phyloP scores from a whole-genome alignment of 2,797 vertebrate species.

The Sebastes cheni region DNA sequence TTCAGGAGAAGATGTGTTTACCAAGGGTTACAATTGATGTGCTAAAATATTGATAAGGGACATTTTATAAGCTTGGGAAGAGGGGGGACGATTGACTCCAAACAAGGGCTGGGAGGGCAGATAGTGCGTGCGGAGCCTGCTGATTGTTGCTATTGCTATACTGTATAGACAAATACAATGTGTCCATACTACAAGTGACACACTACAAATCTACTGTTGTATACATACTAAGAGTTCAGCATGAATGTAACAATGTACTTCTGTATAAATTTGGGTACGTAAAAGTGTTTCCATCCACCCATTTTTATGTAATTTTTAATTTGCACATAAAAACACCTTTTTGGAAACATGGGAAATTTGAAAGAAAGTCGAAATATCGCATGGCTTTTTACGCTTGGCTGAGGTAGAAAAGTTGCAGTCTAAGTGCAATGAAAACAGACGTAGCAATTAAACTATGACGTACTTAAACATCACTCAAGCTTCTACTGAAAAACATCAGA shows the following conservation, averaged over 20 bases:
- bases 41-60: constrained; percentile 89
- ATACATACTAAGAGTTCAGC: not conserved
- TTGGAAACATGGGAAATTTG: not conserved
- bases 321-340: not conserved
- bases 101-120: constrained; percentile 32
- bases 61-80: constrained; percentile 80
- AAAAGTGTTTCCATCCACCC: not conserved
- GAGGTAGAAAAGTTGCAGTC: not conserved
- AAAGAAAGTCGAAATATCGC: not conserved
- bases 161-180: not conserved
- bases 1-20: constrained; percentile 77
- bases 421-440: not conserved
- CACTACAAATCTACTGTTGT: not conserved
- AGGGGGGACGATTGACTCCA: constrained; percentile 79
- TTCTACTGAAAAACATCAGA: not conserved
- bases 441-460: not conserved
- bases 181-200: not conserved
- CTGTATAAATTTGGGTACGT: not conserved
- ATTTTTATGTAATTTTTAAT: not conserved
- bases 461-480: not conserved
- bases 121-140: constrained; percentile 24
- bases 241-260: not conserved
- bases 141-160: constrained; percentile 14
- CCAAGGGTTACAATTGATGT: constrained; percentile 81
- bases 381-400: not conserved